Base-by-base conservation (phyloP, 2,888 invertebrate species). In the Drosophila anceps region DNA sequence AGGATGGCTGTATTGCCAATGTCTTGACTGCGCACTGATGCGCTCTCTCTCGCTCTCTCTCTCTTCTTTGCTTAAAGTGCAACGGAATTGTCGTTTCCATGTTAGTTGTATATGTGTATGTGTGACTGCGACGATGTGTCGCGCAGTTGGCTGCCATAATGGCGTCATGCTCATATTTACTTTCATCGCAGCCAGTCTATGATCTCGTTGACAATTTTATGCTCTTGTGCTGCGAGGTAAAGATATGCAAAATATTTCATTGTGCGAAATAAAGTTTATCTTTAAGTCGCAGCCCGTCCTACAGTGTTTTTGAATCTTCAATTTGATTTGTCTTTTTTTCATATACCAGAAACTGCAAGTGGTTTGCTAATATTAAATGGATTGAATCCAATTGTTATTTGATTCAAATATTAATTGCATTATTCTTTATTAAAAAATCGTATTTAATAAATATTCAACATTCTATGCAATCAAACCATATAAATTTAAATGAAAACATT, bases 201-300 rank as follows among this genome's bases (percentile, higher is more conserved):
- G 85, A 88, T 79, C 87, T 87, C 80, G 88, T 88, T 91, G 91
- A 91, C 90, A 91, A 90, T 87, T 91, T 90, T 83, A 90, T 88
- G 88, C 61, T 62, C 65, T 74, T 70, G 79, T 69, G 77, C 79
- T 84, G 84, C 58, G 72, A 69, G 81, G 73, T 33, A 39, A 63
- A 82, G 81, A 84, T 90, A 90, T 90, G 88, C 89, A 88, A 87
- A 88, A 72, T 84, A 90, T 87, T 90, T 87, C 83, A 82, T 79
- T 79, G 79, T 77, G 71, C 81, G 68, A 69, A 84, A 80, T 74
- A 82, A 73, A 72, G 75, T 86, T 84, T 81, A 76, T 76, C 76
- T 79, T 67, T 27, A 33, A 62, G 12, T 53, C 41, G 51, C 69
- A 53, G 37, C 35, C 4, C 7, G 43, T 58, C 27, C n/a, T 8